Base-by-base conservation (phyloP, 2,113 vertebrate species). In the Vulpes lagopus region DNA sequence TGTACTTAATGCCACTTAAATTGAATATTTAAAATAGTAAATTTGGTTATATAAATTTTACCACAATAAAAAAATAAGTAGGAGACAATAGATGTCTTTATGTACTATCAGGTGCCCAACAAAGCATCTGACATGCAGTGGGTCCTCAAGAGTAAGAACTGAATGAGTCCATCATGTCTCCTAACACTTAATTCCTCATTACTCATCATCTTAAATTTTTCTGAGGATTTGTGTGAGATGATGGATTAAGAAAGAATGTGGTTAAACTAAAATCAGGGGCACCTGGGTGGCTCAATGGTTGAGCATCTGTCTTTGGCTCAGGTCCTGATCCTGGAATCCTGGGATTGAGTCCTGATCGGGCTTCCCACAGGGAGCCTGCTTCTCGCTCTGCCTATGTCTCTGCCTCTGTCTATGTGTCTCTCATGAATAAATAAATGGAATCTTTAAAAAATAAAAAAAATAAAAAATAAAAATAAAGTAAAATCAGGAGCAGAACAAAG, bases 11-110 rank as follows among this genome's bases (percentile, higher is more conserved):
- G 30, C 8, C 17, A 89, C 20, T 81, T 92, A 74, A 78, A 80
- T 0, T 9, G 4, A 96, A 92, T 38, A 64, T 49, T 92, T 95
- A 25, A 88, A 93, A 92, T 30, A 22, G 14, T 91, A 74, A 93
- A 82, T 25, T 71, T 73, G 78, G 23, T 81, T 71, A 89, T 9
- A 8, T 74, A 80, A 87, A 84, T 43, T 91, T 81, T 84, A 84
- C 35, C 32, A 96, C n/a, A 78, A 84, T 17, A 64, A 79, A 79
- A 79, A 59, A 19, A 25, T 8, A 55, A 65, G 9, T 38, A 15
- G 30, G 51, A 91, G 59, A 71, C 12, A 27, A 51, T 2, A n/a
- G 14, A 64, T n/a, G 23, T 3, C 19, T 12, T 32, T 57, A 25
- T 6, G 11, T 16, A 62, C 49, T 76, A 76, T 55, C 12, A 25